A percentile compares a stretch with the other conserved stretches of the same genome.
phyloP scores from a whole-genome alignment of 1,140 invertebrate species.

The Solen grandis region DNA sequence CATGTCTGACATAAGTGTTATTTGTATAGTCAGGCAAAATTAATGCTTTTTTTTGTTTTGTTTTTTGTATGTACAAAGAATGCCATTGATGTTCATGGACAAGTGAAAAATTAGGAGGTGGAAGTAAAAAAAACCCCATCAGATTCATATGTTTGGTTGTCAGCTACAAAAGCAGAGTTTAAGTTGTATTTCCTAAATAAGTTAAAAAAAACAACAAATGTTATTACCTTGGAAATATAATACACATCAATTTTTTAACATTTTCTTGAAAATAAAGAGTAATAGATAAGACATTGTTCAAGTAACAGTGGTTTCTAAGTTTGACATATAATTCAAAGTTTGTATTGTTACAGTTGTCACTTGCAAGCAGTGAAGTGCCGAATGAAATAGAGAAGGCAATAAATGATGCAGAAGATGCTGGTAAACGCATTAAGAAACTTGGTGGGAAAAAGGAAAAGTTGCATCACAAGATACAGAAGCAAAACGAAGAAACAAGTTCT shows the following conservation, averaged over 20 bases:
- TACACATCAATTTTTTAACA: no score
- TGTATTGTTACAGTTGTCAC: slow-evolving; percentile 82
- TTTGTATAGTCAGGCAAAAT: no score
- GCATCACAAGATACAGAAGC: slow-evolving; percentile 80
- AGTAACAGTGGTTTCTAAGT: not conserved
- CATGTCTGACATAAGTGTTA: no score
- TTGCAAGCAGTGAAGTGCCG: slow-evolving; percentile 84
- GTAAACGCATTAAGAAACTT: slow-evolving; percentile 82
- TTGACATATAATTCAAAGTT: not conserved
- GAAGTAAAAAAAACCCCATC: no score
- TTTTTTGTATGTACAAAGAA: no score
- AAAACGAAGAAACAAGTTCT: slow-evolving; percentile 81
- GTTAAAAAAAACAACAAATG: not conserved
- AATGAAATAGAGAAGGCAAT: slow-evolving; percentile 84
- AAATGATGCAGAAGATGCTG: slow-evolving; percentile 83
- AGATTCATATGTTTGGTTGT: no score
- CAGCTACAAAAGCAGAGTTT: not conserved
- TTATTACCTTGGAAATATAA: not conserved
- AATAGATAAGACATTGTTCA: not conserved
- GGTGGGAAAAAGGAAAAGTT: slow-evolving; percentile 81
- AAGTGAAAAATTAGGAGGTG: no score
- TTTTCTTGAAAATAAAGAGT: no score
- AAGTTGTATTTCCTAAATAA: not conserved
- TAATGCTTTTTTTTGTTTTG: no score
- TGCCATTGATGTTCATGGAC: no score